Base-by-base conservation (phyloP, 2,888 invertebrate genomes). In the Caenorhabditis auriculariae region DNA sequence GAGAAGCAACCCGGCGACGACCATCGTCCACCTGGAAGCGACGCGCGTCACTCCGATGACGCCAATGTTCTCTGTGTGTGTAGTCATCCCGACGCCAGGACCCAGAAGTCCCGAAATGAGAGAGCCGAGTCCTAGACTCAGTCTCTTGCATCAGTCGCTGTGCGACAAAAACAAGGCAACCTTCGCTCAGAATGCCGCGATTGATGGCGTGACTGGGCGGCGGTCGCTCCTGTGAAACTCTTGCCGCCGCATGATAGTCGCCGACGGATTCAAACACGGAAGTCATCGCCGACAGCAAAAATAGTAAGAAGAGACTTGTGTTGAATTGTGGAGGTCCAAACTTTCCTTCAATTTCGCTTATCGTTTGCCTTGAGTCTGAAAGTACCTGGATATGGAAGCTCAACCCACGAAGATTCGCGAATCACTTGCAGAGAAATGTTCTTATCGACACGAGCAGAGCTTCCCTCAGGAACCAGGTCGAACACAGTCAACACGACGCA, bases 41-140 rank as follows among this genome's bases (percentile, higher is more conserved):
- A 84, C 90, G 85, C 89, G 89, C 1, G 90, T 91, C 1, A 91
- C 89, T 29, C 91, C 91, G 66, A 92, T 91, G 1, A 91, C 90
- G 0, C 91, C 91, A 39, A 92, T 90, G 82, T 91, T 91, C 82
- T 91, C 91, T 48, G 90, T 90, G 80, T 91, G 91, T 3, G 91
- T 91, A 71, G 91, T 91, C 44, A 91, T 90, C 0, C 91, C 91
- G 76, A 90, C 90, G 1, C 90, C 91, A 27, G 89, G 88, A 7
- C 91, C 92, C 88, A 90, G 90, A 4, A 91, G 85, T 0, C 91
- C 91, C 0, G 90, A 90, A 41, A 92, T 83, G 54, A 91, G 85
- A 0, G 90, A 90, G n/a, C 79, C 79, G 15, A 76, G 17, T 39
- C 77, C 73, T 58, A 45, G 23, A 43, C 41, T 1, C 9, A 12